A percentile compares a stretch with the other conserved stretches of the same genome.
Conservation (phyloP, 2,113 vertebrate species). For the Tachuris rubrigastra region DNA sequence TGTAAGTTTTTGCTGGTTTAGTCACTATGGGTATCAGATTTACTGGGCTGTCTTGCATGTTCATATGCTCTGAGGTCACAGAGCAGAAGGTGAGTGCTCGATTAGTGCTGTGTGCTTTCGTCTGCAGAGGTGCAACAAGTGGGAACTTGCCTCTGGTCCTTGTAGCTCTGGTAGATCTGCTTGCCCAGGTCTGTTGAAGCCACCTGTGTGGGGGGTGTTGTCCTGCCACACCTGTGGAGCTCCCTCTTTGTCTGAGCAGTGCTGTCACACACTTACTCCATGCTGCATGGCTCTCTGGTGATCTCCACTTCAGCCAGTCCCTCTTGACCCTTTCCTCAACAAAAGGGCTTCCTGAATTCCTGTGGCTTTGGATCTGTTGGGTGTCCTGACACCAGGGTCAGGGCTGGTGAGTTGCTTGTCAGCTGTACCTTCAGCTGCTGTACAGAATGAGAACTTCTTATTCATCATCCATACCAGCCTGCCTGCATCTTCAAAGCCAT, state of each 20-base stretch:
- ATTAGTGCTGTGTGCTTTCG: not conserved
- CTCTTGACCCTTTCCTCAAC: not conserved
- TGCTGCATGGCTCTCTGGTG: not conserved
- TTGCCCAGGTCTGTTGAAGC: not conserved
- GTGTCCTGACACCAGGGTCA: not conserved
- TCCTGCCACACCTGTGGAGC: not conserved
- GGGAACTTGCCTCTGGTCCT: not conserved
- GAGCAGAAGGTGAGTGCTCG: not conserved
- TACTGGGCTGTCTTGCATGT: not conserved
- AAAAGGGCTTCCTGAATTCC: not conserved
- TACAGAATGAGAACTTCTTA: not conserved
- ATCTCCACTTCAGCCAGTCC: not conserved
- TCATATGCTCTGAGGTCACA: not conserved
- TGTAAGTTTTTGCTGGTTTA: not conserved
- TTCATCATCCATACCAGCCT: not conserved
- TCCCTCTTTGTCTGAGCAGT: not conserved
- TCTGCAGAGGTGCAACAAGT: not conserved
- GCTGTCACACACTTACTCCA: not conserved
- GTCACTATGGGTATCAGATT: not conserved
- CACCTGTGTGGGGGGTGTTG: not conserved
- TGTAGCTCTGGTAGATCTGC: not conserved
- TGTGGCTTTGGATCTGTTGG: not conserved
- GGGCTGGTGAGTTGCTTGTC: not conserved
- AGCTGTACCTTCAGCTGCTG: not conserved
- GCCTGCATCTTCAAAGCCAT: not conserved